Conservation (phyloP, 1,140 invertebrate genomes). For the Oscheius sp. region DNA sequence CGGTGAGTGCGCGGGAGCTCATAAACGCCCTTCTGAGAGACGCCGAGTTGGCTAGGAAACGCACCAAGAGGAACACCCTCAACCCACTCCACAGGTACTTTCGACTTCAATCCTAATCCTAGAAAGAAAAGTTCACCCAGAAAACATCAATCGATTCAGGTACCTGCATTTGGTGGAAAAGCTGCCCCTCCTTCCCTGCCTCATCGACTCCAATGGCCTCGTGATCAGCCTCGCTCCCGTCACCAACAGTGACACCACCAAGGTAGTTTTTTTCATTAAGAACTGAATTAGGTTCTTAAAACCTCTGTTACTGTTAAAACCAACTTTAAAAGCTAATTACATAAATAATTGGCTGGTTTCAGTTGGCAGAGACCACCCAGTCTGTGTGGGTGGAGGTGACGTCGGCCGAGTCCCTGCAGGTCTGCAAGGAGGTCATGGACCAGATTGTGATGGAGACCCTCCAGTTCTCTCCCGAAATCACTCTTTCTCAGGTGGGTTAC, state of each 20-base stretch:
- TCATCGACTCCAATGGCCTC: slow-evolving; percentile 34
- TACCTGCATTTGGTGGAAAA: slow-evolving; percentile 36
- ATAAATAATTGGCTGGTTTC: too few species aligned
- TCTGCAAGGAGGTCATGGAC: slow-evolving; percentile 38
- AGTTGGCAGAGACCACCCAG: slow-evolving; percentile 15
- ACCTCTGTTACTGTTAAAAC: slow-evolving; percentile 11
- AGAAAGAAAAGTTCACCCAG: not conserved
- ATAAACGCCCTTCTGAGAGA: slow-evolving; percentile 19
- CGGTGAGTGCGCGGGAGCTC: slow-evolving; percentile 22
- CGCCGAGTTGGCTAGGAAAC: slow-evolving; percentile 31
- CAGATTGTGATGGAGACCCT: slow-evolving; percentile 20
- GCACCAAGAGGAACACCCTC: slow-evolving; percentile 25
- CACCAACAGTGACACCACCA: slow-evolving; percentile 38
- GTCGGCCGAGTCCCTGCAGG: slow-evolving; percentile 25
- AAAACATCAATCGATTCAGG: slow-evolving; percentile 5
- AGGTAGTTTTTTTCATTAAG: slow-evolving; percentile 6
- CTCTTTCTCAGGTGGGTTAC: slow-evolving; percentile 7
- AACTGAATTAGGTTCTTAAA: not conserved
- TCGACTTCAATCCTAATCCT: slow-evolving; percentile 1
- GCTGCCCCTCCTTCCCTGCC: slow-evolving; percentile 12
- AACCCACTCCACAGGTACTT: slow-evolving; percentile 29
- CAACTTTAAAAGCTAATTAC: not conserved
- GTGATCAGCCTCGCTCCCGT: slow-evolving; percentile 38
- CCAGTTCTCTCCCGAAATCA: slow-evolving; percentile 5
- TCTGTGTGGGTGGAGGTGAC: slow-evolving; percentile 35